Evolutionary conservation across 2,797 vertebrate genomes (phyloP), one percentile per base, ranked within the genome.

Genomic region (Staurois parvus): DNA sequence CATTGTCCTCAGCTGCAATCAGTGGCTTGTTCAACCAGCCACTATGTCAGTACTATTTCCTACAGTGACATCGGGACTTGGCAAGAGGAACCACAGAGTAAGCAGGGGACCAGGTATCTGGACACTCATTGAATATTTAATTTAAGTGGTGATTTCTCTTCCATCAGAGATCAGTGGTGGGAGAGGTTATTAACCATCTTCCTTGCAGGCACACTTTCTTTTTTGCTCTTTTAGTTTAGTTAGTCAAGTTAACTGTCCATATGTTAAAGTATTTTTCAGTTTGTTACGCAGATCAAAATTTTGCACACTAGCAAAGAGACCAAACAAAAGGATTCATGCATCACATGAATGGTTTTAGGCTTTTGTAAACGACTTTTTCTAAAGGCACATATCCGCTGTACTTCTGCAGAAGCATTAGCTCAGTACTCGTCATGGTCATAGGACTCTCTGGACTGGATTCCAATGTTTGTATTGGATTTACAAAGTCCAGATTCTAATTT

Each of bases 401-500:
- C 48, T 56, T 56, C 19, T 8, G 19, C 52, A 59, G 52, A 59
- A 59, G 52, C 52, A 24, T 59, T 24, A 7, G 52, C 21, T 9
- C n/a, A 59, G n/a, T 59, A 8, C 52, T 19, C 52, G 52, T 59
- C 52, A 59, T 59, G 19, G 52, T 59, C 52, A 59, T 59, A 59
- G 7, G 7, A 21, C 64, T 77, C 29, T 4, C 82, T 37, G 48
- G 30, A 59, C 34, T 72, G 26, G 69, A 30, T 32, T 34, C 45
- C 34, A 59, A 30, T 77, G 64, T 78, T 78, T 72, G 83, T n/a
- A 40, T 72, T 84, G 67, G 76, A 32, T 79, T 84, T 67, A 64
- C 37, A n/a, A 7, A 79, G 10, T 32, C 7, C 68, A 72, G 52
- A 48, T 48, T 68, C 37, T 78, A 73, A 83, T 86, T 86, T 82